Conservation (phyloP, 2,113 vertebrate genomes). For the Tringa solitaria region DNA sequence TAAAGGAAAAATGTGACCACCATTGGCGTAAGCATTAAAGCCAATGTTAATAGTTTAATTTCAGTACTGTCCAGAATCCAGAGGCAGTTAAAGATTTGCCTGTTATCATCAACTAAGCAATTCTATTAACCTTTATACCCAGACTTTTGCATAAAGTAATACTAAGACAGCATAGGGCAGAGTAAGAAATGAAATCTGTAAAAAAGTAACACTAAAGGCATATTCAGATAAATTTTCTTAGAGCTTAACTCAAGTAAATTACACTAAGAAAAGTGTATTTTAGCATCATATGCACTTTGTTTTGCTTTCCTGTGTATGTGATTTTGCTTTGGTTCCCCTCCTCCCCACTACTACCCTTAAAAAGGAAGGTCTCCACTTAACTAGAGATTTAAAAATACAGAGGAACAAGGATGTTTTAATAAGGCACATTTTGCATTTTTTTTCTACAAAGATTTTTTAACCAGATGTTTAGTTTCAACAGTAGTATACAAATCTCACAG, state of each 20-base stretch:
- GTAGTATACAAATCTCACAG: neutral
- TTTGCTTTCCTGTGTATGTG: neutral
- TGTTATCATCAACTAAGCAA: neutral
- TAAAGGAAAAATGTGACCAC: neutral
- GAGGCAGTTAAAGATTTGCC: neutral
- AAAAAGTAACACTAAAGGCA: neutral
- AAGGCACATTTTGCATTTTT: neutral
- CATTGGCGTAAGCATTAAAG: neutral
- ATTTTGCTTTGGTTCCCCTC: neutral
- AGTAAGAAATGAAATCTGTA: neutral
- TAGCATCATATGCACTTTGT: neutral
- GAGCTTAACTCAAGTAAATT: neutral
- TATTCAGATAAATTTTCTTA: neutral
- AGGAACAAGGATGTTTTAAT: neutral
- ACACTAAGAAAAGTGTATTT: neutral
- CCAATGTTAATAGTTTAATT: neutral
- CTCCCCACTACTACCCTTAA: rapidly evolving
- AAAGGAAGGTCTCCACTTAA: neutral
- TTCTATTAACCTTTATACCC: neutral
- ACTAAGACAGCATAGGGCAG: neutral
- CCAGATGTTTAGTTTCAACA: neutral
- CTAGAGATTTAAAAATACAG: neutral
- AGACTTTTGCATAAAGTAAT: neutral
- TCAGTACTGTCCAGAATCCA: neutral
- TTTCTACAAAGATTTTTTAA: neutral